A percentile compares a stretch with the other conserved stretches of the same genome.
Conservation (phyloP, 2,888 invertebrate species). For the Mayetiola destructor region DNA sequence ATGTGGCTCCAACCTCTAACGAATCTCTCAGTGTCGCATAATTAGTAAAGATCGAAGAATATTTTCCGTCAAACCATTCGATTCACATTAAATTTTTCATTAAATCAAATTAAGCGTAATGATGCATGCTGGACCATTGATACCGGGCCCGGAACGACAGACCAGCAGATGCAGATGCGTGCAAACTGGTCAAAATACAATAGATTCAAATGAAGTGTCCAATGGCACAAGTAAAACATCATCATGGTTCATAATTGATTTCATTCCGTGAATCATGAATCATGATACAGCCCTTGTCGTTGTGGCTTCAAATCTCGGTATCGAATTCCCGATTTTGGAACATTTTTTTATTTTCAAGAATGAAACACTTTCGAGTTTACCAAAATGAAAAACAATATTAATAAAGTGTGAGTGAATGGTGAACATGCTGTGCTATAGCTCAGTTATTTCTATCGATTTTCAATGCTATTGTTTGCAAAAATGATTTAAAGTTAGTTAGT, state of each 20-base stretch:
- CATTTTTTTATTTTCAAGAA: no score
- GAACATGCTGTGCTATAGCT: no score
- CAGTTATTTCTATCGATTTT: no score
- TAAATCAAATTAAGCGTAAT: not conserved
- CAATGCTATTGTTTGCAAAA: constrained; percentile 10
- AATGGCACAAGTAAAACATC: constrained; percentile 2
- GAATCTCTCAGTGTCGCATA: not conserved
- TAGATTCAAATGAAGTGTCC: constrained; percentile 7
- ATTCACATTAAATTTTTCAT: not conserved
- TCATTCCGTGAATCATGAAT: no score
- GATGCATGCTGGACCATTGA: not conserved
- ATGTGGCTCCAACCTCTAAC: not conserved
- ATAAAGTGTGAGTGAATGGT: no score
- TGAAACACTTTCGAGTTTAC: no score
- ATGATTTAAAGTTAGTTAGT: constrained; percentile 13
- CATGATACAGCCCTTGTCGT: constrained; percentile 7
- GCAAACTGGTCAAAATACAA: not conserved
- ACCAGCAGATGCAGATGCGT: constrained; percentile 3
- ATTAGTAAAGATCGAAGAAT: not conserved
- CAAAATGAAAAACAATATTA: no score
- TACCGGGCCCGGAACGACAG: not conserved
- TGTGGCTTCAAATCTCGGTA: not conserved
- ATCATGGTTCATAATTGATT: not conserved
- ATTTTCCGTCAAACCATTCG: not conserved
- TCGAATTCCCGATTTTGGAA: not conserved